These are phyloP conservation scores for Silurus aristotelis DNA, from an alignment of 2,797 vertebrate species.

Conservation along the genomic window DNA sequence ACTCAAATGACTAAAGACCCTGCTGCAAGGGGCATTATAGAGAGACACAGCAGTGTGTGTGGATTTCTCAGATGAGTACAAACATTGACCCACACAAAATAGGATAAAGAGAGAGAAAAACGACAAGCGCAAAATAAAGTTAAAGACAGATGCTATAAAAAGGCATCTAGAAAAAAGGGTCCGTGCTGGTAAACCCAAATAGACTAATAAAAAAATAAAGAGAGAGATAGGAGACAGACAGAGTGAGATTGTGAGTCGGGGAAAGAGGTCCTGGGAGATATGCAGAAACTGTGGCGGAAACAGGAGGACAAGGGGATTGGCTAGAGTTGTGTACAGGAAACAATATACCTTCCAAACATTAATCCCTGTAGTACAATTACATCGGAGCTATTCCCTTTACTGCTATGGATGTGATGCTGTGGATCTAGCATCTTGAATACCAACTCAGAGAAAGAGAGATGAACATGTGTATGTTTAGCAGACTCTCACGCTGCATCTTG, in stretches of 20 bases:
- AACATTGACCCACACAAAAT: neutral
- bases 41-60: constrained; percentile 5
- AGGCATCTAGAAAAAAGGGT: constrained; percentile 29
- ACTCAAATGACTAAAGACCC: neutral
- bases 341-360: constrained; percentile 58
- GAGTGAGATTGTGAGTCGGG: constrained; percentile 42
- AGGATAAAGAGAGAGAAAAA: constrained; percentile 35
- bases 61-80: neutral
- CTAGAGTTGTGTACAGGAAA: constrained; percentile 19
- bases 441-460: constrained; percentile 25
- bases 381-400: constrained; percentile 44
- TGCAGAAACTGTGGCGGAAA: constrained; percentile 42
- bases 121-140: constrained; percentile 48
- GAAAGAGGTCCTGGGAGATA: constrained; percentile 43
- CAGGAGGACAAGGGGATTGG: constrained; percentile 56
- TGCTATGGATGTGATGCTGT: constrained; percentile 35
- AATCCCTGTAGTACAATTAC: constrained; percentile 55
- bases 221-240: constrained; percentile 28
- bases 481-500: constrained; percentile 39
- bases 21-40: neutral
- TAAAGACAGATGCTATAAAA: constrained; percentile 42
- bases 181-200: constrained; percentile 24
- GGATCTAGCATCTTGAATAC: constrained; percentile 49
- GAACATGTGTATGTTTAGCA: constrained; percentile 13
- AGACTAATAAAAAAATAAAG: constrained; percentile 24